These are phyloP conservation scores for Melinaea menophilus DNA, from an alignment of 2,888 invertebrate genomes.

Conservation along the genomic window DNA sequence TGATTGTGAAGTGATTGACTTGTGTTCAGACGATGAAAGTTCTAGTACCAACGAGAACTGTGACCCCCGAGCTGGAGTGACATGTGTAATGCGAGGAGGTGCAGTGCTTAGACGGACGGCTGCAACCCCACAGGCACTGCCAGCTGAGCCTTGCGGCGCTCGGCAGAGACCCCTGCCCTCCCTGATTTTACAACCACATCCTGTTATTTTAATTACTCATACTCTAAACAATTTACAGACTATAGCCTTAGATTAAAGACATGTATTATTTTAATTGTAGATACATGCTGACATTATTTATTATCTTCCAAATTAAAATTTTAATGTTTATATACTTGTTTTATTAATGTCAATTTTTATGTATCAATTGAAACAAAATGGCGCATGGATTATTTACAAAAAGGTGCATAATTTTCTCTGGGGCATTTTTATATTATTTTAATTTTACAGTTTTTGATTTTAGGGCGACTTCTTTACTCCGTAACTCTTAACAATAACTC, in stretches of 20 bases:
- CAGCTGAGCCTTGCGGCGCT: slow-evolving; percentile 68
- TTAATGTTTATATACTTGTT: slow-evolving; percentile 54
- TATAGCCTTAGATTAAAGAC: slow-evolving; percentile 68
- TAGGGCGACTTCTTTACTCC: neutral
- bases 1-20: slow-evolving; percentile 80
- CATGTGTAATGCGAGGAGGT: slow-evolving; percentile 64
- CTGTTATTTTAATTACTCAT: slow-evolving; percentile 67
- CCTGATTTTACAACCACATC: slow-evolving; percentile 65
- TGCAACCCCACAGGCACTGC: slow-evolving; percentile 60
- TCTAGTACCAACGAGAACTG: slow-evolving; percentile 64
- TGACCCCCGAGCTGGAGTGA: slow-evolving; percentile 62
- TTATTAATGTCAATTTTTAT: slow-evolving; percentile 19
- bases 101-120: slow-evolving; percentile 62
- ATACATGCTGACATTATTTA: slow-evolving; percentile 61
- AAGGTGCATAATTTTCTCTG: slow-evolving; percentile 22
- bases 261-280: slow-evolving; percentile 56
- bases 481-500: too few species aligned
- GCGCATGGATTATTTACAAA: slow-evolving; percentile 7
- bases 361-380: slow-evolving; percentile 18
- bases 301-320: slow-evolving; percentile 59
- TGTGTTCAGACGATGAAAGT: slow-evolving; percentile 83
- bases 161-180: slow-evolving; percentile 58
- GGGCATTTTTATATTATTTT: neutral
- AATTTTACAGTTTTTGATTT: slow-evolving; percentile 4
- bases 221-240: slow-evolving; percentile 69